phyloP scores from a whole-genome alignment of 2,113 vertebrate species.

The Colinus virginianus region DNA sequence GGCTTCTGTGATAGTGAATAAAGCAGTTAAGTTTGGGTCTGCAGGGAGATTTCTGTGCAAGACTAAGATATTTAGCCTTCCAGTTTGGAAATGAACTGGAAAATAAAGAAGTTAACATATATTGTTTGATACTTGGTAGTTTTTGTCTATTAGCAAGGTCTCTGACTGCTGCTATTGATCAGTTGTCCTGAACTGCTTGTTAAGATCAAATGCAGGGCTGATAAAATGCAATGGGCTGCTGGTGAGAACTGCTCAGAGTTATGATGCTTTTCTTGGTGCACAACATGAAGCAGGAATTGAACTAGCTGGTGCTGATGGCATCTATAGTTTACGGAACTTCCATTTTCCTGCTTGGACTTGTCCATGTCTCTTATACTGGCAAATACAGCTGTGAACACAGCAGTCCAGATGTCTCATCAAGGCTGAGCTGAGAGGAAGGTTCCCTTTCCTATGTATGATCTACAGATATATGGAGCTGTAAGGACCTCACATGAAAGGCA shows the following conservation, averaged over 20 bases:
- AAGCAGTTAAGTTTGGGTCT: background rate
- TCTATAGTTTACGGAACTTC: background rate
- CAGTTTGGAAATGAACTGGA: background rate
- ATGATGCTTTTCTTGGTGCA: background rate
- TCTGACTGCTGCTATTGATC: background rate
- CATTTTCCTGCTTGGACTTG: background rate
- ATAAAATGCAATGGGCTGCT: background rate
- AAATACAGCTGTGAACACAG: background rate
- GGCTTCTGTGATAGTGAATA: background rate
- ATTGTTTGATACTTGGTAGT: background rate
- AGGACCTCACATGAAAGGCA: background rate
- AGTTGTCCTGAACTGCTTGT: background rate
- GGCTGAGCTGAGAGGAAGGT: background rate
- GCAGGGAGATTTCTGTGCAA: background rate
- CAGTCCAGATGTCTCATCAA: background rate
- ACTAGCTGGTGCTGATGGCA: background rate
- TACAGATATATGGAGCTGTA: background rate
- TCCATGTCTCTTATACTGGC: background rate
- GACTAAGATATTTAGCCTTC: background rate
- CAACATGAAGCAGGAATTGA: fast-evolving
- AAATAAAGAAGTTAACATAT: background rate
- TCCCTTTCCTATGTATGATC: background rate
- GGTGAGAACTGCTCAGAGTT: background rate
- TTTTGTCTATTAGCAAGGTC: background rate
- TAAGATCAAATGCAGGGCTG: background rate